Conservation (phyloP, 2,888 invertebrate species). For the Strigamia transsilvanica region DNA sequence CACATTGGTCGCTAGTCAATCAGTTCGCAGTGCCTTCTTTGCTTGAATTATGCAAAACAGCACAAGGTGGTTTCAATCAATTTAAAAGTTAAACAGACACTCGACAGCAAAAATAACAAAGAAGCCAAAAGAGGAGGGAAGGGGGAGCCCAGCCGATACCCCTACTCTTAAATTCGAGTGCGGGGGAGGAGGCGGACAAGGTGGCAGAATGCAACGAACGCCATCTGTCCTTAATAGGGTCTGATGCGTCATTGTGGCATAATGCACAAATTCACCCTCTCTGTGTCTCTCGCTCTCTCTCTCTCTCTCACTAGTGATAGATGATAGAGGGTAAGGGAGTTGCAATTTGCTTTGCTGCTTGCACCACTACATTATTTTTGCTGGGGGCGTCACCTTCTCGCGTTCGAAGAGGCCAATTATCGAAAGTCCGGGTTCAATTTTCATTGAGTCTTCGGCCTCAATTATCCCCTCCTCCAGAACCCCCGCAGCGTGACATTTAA, state of each 20-base stretch:
- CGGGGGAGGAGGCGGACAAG: not conserved
- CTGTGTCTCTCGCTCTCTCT: not conserved
- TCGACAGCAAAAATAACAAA: conserved; percentile 24
- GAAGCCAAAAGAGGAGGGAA: not conserved
- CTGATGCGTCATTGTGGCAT: conserved; percentile 2
- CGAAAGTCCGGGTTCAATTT: conserved; percentile 6
- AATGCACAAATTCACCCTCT: conserved; percentile 8
- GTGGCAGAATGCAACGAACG: conserved; percentile 20
- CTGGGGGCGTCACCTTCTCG: conserved; percentile 8
- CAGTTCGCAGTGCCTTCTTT: conserved; percentile 3
- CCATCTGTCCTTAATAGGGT: conserved; percentile 8
- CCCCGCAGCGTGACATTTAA: not conserved
- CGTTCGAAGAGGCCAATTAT: conserved; percentile 8
- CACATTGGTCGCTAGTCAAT: conserved; percentile 12
- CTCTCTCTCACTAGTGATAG: not conserved
- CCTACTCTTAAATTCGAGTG: not conserved
- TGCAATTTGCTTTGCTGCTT: conserved; percentile 8
- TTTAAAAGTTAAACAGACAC: conserved; percentile 48
- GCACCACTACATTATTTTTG: conserved; percentile 8
- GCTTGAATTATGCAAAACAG: conserved; percentile 21
- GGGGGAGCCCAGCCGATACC: not conserved
- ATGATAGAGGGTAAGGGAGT: conserved; percentile 6
- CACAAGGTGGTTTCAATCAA: conserved; percentile 20
- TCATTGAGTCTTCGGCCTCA: conserved; percentile 8
- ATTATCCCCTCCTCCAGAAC: not conserved